Percentiles rank a stretch among this genome's conserved stretches.
Conservation (phyloP, 2,797 vertebrate genomes). For the Stomatorhinus walkeri region DNA sequence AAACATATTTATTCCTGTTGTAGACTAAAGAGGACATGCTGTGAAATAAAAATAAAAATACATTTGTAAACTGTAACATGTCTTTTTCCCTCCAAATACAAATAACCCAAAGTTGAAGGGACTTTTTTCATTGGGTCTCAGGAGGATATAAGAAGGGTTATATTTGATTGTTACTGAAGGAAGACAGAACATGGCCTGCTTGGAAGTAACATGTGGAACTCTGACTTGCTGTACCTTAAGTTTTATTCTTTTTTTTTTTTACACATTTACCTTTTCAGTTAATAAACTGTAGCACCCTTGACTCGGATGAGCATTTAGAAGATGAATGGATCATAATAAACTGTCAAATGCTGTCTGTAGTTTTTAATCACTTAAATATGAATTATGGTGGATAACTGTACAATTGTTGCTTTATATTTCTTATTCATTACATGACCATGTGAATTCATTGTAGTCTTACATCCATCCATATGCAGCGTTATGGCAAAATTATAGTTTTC, state of each 20-base stretch:
- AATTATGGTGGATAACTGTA: not conserved
- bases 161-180: not conserved
- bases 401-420: not conserved
- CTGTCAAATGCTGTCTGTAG: not conserved
- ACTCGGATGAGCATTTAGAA: not conserved
- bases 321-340: not conserved
- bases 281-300: not conserved
- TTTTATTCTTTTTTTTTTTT: not conserved
- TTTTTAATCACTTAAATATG: not conserved
- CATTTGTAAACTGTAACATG: no score
- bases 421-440: not conserved
- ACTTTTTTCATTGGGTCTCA: no score
- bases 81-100: no score
- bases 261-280: not conserved
- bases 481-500: not conserved
- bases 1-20: no score
- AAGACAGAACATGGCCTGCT: not conserved
- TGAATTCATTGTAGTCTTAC: not conserved
- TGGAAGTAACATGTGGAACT: not conserved
- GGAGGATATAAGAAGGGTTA: not conserved
- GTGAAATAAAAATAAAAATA: no score
- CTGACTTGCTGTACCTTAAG: not conserved
- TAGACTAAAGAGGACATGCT: no score
- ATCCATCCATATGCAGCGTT: not conserved
- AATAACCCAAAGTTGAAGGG: no score